A percentile compares a stretch with the other conserved stretches of the same genome.
Conservation (phyloP, 2,113 vertebrate species). For the Trichechus manatus region DNA sequence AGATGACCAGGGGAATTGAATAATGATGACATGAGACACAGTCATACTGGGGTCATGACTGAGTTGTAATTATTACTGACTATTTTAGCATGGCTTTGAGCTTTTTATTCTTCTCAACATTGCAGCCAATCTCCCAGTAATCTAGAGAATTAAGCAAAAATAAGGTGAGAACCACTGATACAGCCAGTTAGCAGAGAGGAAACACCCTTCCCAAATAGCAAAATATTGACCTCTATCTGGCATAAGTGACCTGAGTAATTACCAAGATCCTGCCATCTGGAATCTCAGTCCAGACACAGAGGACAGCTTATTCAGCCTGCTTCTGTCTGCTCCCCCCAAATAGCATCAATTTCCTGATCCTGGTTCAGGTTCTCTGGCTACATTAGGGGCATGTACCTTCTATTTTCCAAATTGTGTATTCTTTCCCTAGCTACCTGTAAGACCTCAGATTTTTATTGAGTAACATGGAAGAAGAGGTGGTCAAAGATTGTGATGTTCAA, state of each 20-base stretch:
- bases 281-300: neutral
- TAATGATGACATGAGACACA: rapidly evolving
- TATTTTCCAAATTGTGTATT: neutral
- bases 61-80: neutral
- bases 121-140: neutral
- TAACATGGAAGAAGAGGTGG: neutral
- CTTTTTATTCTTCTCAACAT: neutral
- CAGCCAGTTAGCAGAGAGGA: neutral
- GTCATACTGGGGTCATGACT: too few species aligned
- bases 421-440: neutral
- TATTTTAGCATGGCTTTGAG: neutral
- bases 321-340: too few species aligned
- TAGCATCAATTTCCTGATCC: neutral
- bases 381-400: neutral
- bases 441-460: neutral
- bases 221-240: neutral
- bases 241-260: rapidly evolving
- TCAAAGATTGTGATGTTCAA: neutral
- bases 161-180: neutral
- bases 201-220: neutral
- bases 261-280: neutral
- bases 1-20: neutral
- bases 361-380: neutral
- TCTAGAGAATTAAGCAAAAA: neutral
- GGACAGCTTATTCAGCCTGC: neutral